A percentile compares a stretch with the other conserved stretches of the same genome.
phyloP scores from a whole-genome alignment of 2,113 vertebrate species.

The Gambusia affinis region DNA sequence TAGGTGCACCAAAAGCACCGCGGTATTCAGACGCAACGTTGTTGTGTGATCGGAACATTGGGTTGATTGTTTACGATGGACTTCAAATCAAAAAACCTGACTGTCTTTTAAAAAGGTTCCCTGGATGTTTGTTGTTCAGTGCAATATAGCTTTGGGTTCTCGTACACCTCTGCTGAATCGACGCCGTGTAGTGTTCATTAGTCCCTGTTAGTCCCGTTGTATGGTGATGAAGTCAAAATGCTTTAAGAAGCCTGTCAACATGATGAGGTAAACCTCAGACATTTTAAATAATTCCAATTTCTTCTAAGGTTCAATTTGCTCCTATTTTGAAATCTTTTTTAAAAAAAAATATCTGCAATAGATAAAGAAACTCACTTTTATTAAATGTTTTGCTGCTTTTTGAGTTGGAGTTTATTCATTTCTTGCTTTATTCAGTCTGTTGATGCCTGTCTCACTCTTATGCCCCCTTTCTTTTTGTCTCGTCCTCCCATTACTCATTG shows the following conservation, averaged over 20 bases:
- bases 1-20: neutral
- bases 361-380: neutral
- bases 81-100: constrained; percentile 10
- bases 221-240: constrained; percentile 4
- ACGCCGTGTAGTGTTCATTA: constrained; percentile 31
- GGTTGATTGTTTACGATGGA: neutral
- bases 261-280: neutral
- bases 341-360: neutral
- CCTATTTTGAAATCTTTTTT: neutral
- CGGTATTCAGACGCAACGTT: neutral
- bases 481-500: constrained; percentile 30
- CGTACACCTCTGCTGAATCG: constrained; percentile 7
- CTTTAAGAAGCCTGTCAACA: constrained; percentile 7
- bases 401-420: constrained; percentile 20
- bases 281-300: no score
- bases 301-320: no score
- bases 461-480: constrained; percentile 57
- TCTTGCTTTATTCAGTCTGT: constrained; percentile 77
- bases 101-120: constrained; percentile 18
- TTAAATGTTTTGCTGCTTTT: constrained; percentile 5
- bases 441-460: constrained; percentile 63
- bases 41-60: constrained; percentile 6
- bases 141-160: constrained; percentile 15
- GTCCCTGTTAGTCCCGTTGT: constrained; percentile 24
- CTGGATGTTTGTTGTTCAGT: constrained; percentile 31